Base-by-base conservation (phyloP, 1,140 invertebrate genomes). In the Propsilocerus akamusi region DNA sequence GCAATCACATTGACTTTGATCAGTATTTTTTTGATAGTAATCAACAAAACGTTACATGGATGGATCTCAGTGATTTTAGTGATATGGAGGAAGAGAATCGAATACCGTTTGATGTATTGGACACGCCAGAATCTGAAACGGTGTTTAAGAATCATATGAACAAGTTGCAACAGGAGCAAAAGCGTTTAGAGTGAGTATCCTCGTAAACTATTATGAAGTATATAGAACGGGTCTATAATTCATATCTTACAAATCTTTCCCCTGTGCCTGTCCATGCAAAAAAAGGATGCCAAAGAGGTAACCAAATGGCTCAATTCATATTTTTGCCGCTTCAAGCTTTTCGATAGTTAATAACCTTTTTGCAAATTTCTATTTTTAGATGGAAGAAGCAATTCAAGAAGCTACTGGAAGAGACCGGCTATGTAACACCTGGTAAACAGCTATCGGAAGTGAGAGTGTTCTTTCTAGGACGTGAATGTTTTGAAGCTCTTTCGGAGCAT, bases 391-490 rank as follows among this genome's bases (percentile, higher is more conserved):
- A 95, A 64, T 97, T 97, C 70, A 93, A 92, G 61, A 80, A 87
- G 59, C 70, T 97, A 24, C 70, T 98, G 51, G 88, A 94, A 63
- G 91, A 96, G 66, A 94, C 90, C 3, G 86, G 88, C 1, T 94
- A 93, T 63, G 89, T 97, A 20, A 87, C 84, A 11, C 90, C 92
- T 8, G 94, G 93, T 5, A 94, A 96, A 68, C 78, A 83, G 56
- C 69, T 97, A 49, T 81, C 83, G 4, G 93, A 98, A 69, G 86
- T 96, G 25, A 74, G 89, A 54, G 88, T 97, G 6, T 72, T 94
- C 30, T 92, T 98, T 61, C 87, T 95, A 80, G 93, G 92, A 0
- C 76, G 92, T 25, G 91, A 96, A 63, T 95, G 92, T 60, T 97
- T 91, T 64, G 90, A 93, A 66, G 82, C 84, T 1, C 71, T 98